Evolutionary conservation across 2,888 invertebrate genomes (phyloP), one percentile per base, ranked within the genome.

Genomic region (Thecocarcelia acutangulata): DNA sequence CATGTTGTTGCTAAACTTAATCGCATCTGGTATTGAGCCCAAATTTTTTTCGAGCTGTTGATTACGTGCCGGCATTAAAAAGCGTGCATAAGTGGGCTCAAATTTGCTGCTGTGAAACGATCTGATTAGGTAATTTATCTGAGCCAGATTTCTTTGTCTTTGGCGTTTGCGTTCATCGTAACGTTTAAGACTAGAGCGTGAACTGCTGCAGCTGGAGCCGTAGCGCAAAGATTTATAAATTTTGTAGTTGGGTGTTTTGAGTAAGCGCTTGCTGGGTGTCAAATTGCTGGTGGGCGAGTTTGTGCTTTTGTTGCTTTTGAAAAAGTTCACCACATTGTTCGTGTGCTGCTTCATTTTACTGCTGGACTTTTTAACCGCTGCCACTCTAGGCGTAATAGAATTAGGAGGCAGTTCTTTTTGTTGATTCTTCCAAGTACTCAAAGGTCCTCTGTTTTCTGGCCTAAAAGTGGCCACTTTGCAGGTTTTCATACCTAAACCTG

Each of bases 141-240:
- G 85, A 1, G 74, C 19, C 0, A 73, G 69, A 33, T 21, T 28
- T 21, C 37, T 69, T 12, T 68, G 69, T 0, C 50, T 61, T 48
- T 80, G 75, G 1, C 85, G 85, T 8, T 83, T 84, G 1, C 84
- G 80, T n/a, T 86, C 86, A 0, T 78, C 80, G 37, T 56, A 69
- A 12, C 81, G 84, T 0, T 84, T 85, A 21, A 83, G 72, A 61
- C 85, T 87, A 0, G 85, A 84, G 42, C 77, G 84, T 0, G 85
- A 86, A 33, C 86, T 87, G 6, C 85, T 84, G 4, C 83, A 83
- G 68, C 85, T 85, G 2, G 87, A 85, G 24, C 84, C 83, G 52
- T 84, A 86, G 9, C 83, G 84, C 2, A 85, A 79, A 0, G 84
- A 70, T 21, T 84, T 82, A 46, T 87, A 86, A 73, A 87, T 87